phyloP scores from a whole-genome alignment of 2,888 invertebrate species.

The Agonum fuliginosum region DNA sequence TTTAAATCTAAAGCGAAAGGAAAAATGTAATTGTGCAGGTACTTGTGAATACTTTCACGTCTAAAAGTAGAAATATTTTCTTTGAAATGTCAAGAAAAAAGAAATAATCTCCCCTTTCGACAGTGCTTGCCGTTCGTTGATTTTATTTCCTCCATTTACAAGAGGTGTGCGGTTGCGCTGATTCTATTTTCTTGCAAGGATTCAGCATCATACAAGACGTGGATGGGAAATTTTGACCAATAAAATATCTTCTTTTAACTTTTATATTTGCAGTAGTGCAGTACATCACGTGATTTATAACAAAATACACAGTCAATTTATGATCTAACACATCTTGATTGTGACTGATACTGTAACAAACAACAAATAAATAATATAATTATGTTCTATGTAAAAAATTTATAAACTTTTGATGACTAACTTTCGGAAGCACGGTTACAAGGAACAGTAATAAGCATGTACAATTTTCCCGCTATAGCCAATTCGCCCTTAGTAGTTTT shows the following conservation, averaged over 20 bases:
- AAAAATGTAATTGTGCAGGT: slow-evolving; percentile 11
- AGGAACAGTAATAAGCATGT: too few relatives aligned
- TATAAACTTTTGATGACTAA: too few relatives aligned
- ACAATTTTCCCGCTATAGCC: too few relatives aligned
- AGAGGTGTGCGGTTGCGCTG: slow-evolving; percentile 2
- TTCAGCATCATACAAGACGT: not conserved
- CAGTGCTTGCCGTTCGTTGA: not conserved
- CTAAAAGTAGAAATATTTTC: slow-evolving; percentile 8
- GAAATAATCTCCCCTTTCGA: slow-evolving; percentile 21
- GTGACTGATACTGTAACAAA: too few relatives aligned
- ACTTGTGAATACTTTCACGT: slow-evolving; percentile 7
- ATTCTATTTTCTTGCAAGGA: slow-evolving; percentile 8
- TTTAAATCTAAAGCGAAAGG: not conserved
- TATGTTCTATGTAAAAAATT: too few relatives aligned
- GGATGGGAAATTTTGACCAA: not conserved
- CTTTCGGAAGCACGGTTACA: too few relatives aligned
- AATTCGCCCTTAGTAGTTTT: too few relatives aligned
- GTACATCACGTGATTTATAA: too few relatives aligned
- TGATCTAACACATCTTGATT: too few relatives aligned
- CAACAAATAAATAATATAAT: too few relatives aligned
- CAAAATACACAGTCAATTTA: too few relatives aligned
- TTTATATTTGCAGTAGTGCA: too few relatives aligned
- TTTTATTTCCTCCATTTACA: slow-evolving; percentile 9
- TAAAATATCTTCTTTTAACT: not conserved
- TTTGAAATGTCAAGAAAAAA: slow-evolving; percentile 16